A percentile compares a stretch with the other conserved stretches of the same genome.
phyloP scores from a whole-genome alignment of 2,797 vertebrate species.

The Macropus fuliginosus region DNA sequence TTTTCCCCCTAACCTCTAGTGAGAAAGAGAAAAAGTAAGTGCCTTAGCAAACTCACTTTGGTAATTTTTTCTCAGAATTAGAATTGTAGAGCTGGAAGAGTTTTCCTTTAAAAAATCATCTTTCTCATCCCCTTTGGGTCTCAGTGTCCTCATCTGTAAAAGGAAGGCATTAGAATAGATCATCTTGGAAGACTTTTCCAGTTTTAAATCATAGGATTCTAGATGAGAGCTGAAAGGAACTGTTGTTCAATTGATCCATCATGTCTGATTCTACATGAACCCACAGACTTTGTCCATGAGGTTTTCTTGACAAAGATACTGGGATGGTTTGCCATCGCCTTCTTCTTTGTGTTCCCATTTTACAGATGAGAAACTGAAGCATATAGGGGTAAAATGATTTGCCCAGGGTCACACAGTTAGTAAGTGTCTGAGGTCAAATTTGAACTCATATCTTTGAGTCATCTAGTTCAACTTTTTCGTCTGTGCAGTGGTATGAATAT shows the following conservation, averaged over 20 bases:
- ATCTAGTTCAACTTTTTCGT: background rate
- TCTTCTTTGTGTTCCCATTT: background rate
- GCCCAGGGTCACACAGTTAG: background rate
- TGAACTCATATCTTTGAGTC: background rate
- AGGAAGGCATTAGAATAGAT: background rate
- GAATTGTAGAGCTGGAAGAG: background rate
- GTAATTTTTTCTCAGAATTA: slow-evolving; percentile 14
- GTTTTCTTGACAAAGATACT: background rate
- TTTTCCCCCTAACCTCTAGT: background rate
- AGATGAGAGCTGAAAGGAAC: background rate
- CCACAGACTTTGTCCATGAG: background rate
- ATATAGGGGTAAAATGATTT: background rate
- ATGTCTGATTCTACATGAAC: background rate
- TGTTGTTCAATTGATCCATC: background rate
- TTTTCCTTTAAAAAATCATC: background rate
- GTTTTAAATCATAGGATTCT: background rate
- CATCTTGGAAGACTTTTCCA: background rate
- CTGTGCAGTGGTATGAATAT: background rate
- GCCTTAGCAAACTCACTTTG: background rate
- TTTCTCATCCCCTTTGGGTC: background rate
- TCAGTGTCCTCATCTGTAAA: slow-evolving; percentile 20
- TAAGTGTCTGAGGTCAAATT: background rate
- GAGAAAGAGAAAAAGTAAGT: background rate
- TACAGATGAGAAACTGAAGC: background rate
- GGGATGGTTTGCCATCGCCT: background rate